phyloP scores from a whole-genome alignment of 1,140 invertebrate species.

The Drosophila cardini region DNA sequence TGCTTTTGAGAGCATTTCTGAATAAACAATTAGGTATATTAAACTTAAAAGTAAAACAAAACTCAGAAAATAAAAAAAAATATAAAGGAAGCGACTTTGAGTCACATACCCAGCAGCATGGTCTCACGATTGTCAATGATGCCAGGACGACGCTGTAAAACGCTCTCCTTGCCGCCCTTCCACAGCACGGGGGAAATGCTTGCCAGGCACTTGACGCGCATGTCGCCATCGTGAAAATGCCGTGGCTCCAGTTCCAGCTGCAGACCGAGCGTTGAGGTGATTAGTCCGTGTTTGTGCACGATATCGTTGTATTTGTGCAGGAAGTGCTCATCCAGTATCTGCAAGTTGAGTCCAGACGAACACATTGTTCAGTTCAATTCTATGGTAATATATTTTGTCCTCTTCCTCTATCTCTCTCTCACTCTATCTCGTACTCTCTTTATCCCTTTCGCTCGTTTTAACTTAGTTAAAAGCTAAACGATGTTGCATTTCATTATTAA shows the following conservation, averaged over 20 bases:
- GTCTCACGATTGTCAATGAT: conserved; percentile 87
- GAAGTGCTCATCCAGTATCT: conserved; percentile 85
- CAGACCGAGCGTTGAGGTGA: conserved; percentile 86
- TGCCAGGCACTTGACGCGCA: conserved; percentile 87
- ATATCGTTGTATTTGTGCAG: conserved; percentile 85
- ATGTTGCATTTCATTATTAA: conserved; percentile 55
- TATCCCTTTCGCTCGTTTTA: neutral
- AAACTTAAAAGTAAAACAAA: too few species aligned
- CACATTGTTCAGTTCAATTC: conserved; percentile 33
- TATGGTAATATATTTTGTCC: conserved; percentile 10
- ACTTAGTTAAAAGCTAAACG: conserved; percentile 51
- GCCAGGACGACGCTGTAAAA: conserved; percentile 85
- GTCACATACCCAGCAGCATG: conserved; percentile 86
- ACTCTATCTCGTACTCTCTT: neutral
- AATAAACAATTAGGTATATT: too few species aligned
- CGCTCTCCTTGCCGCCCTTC: conserved; percentile 86
- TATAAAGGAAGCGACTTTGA: too few species aligned
- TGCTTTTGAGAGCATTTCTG: too few species aligned
- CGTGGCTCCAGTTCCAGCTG: conserved; percentile 85
- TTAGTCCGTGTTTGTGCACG: conserved; percentile 86
- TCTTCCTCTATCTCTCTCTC: neutral
- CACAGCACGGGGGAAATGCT: conserved; percentile 87
- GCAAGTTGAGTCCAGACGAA: conserved; percentile 43
- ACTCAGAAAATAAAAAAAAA: too few species aligned
- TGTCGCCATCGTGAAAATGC: conserved; percentile 86